phyloP scores from a whole-genome alignment of 2,888 invertebrate genomes.

The Lapara coniferarum region DNA sequence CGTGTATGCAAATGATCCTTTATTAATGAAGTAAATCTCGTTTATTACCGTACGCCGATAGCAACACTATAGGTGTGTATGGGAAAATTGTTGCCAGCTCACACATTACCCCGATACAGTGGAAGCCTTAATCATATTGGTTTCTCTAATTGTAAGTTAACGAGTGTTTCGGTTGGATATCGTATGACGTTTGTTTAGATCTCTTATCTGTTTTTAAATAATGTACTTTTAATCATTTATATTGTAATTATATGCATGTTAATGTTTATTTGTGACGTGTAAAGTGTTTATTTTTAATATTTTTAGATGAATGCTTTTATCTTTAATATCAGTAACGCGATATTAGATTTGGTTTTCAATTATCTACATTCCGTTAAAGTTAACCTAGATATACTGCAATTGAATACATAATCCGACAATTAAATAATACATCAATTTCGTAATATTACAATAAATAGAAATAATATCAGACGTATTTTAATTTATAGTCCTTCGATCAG shows the following conservation, averaged over 20 bases:
- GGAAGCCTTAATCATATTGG: slow-evolving; percentile 47
- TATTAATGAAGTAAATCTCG: slow-evolving; percentile 65
- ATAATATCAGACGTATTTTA: background rate
- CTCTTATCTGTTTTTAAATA: background rate
- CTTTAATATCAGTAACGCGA: background rate
- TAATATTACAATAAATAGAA: too few relatives aligned
- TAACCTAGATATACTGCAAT: background rate
- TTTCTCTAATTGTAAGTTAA: slow-evolving; percentile 40
- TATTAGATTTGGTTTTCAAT: background rate
- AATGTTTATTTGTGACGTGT: background rate
- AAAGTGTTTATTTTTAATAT: background rate
- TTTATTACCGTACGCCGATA: slow-evolving; percentile 58
- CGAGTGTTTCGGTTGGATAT: slow-evolving; percentile 12
- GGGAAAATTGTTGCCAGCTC: slow-evolving; percentile 51
- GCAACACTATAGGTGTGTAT: slow-evolving; percentile 60
- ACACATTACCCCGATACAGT: slow-evolving; percentile 15
- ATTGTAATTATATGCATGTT: slow-evolving; percentile 1
- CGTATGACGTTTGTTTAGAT: slow-evolving; percentile 12
- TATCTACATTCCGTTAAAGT: background rate
- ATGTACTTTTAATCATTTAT: slow-evolving; percentile 4
- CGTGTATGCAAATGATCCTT: slow-evolving; percentile 58
- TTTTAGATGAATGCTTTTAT: background rate
- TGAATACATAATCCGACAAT: background rate
- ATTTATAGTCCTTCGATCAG: slow-evolving; percentile 1
- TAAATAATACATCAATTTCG: too few relatives aligned